Evolutionary conservation across 2,888 invertebrate genomes (phyloP).

Genomic region (Lepidonotus clava): DNA sequence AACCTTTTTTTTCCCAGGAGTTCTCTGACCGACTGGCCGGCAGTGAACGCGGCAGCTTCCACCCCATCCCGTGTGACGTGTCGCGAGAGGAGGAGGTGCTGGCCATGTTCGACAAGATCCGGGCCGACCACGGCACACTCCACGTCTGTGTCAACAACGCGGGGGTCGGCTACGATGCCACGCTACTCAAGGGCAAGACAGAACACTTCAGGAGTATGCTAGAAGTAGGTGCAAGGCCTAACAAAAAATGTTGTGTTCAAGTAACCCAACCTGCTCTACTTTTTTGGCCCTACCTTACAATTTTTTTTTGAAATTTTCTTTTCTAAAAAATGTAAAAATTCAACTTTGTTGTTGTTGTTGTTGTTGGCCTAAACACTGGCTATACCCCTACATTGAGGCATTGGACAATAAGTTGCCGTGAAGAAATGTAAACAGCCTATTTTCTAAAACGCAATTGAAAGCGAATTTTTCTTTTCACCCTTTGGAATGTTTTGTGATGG

Average conservation of each 20-base stretch:
- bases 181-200: constrained; percentile 21
- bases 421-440: too few species aligned
- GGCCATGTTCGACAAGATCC: background rate
- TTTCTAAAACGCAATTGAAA: too few species aligned
- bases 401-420: too few species aligned
- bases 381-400: too few species aligned
- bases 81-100: constrained; percentile 8
- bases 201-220: constrained; percentile 1
- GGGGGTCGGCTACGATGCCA: background rate
- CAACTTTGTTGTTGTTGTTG: too few species aligned
- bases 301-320: background rate
- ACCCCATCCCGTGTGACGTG: background rate
- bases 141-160: constrained; percentile 36
- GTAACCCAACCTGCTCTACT: background rate
- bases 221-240: background rate
- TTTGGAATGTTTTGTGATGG: background rate
- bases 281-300: background rate
- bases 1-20: background rate
- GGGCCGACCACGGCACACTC: background rate
- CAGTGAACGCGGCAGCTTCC: background rate
- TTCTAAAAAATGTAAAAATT: background rate
- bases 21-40: background rate
- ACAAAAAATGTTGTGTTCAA: background rate
- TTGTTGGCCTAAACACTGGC: too few species aligned
- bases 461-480: too few species aligned